Evolutionary conservation across 1,140 invertebrate genomes (phyloP).

Genomic region (Sycophaga agraensis): DNA sequence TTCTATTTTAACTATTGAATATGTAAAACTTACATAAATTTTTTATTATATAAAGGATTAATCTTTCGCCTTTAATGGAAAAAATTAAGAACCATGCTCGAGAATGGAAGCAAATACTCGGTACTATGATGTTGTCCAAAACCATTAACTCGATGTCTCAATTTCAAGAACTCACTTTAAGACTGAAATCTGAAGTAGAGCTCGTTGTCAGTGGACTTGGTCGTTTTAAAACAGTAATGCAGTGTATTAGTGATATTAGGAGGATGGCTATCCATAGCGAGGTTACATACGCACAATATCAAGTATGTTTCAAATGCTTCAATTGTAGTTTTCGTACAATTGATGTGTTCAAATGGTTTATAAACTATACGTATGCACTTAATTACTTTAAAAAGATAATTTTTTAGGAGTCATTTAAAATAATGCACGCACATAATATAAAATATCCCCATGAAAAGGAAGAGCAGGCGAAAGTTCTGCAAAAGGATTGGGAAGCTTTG

Average conservation of each 20-base stretch:
- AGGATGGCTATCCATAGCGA: conserved; percentile 73
- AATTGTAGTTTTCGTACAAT: too few species aligned
- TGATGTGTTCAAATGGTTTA: too few species aligned
- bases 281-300: conserved; percentile 67
- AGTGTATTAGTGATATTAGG: conserved; percentile 75
- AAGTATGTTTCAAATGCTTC: conserved; percentile 44
- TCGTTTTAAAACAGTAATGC: conserved; percentile 81
- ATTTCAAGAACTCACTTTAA: conserved; percentile 63
- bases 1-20: too few species aligned
- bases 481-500: conserved; percentile 69
- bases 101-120: conserved; percentile 72
- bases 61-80: conserved; percentile 65
- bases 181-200: conserved; percentile 64
- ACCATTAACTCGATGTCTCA: conserved; percentile 66
- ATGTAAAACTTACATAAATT: too few species aligned
- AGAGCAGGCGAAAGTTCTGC: conserved; percentile 61
- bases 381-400: too few species aligned
- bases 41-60: conserved; percentile 56
- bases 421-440: conserved; percentile 46
- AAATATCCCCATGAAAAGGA: conserved; percentile 56
- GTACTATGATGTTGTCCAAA: conserved; percentile 61
- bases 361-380: too few species aligned
- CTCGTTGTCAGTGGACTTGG: conserved; percentile 74
- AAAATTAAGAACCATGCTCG: conserved; percentile 67
- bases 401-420: conserved; percentile 43